Evolutionary conservation across 2,797 vertebrate genomes (phyloP), one percentile per base, ranked within the genome.

Genomic region (Onychomys leucogaster): DNA sequence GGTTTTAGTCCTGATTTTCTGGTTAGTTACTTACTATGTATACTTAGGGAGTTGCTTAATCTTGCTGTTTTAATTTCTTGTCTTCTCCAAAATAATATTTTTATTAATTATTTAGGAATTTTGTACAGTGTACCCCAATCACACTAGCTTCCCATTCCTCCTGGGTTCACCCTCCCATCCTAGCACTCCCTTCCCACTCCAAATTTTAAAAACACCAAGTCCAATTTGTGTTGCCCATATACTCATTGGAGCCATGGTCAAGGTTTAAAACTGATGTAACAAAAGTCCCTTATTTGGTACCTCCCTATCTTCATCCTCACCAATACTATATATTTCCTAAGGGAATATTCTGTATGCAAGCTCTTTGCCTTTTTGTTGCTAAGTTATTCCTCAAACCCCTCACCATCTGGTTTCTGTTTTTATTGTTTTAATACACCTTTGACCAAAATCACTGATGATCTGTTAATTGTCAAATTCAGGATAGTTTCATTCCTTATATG

Each of bases 1-100:
- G 41, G 5, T 94, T 94, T 97, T 83, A 93, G 23, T 92, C 63
- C 76, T 94, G 93, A n/a, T 65, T 97, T 75, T 95, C 61, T 32
- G 32, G 41, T 94, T 37, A 80, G n/a, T 95, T 85, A 95, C 81
- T 94, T 84, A 95, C 77, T 82, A 19, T 65, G 59, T 96, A 81
- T 32, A 85, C 4, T 90, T 89, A 93, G 3, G 29, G 29, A 88
- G 29, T 90, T 88, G 90, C 43, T 49, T 96, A 92, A 87, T 92
- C 46, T 86, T 69, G 29, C 29, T 76, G 34, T 9, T 92, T 86
- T 90, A 90, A 59, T 92, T 59, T 16, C 25, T 27, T 82, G 52
- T 55, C 61, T 82, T 29, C 80, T 78, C 55, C 80, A 73, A 73
- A 9, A 11, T 73, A 37, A 41, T 41, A 73, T 73, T 73, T 71